Evolutionary conservation across 2,888 invertebrate genomes (phyloP), one percentile per base, ranked within the genome.

Genomic region (Euclidia mi): DNA sequence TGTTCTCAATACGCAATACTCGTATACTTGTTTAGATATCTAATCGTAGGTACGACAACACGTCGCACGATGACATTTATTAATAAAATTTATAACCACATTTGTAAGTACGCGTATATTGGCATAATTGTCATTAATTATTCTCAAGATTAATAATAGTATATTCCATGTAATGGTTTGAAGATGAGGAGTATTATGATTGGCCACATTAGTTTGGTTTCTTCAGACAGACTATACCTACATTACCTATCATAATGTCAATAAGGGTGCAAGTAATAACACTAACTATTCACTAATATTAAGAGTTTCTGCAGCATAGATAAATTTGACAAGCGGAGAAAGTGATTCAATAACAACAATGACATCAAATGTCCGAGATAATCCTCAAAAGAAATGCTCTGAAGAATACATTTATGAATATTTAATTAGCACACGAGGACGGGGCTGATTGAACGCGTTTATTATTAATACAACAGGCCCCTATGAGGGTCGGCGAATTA

Each of bases 1-100:
- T 85, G 86, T 86, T 72, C 82, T 87, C 85, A 88, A 88, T 91
- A 87, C 81, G 84, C 82, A 84, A 87, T 85, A 83, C 82, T 84
- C 84, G 76, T 83, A 71, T 80, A 79, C 79, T 69, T 67, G 66
- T 70, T 76, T 72, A 78, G 65, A 67, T 78, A 67, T 71, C 63
- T 68, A 64, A 71, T 70, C 53, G 55, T 56, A n/a, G n/a, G n/a
- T n/a, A 47, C 56, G 45, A 49, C 56, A 61, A 67, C 58, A 48
- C 56, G 51, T 42, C 59, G 37, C 50, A 35, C 31, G 38, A 53
- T 42, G 40, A 18, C 32, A 58, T 56, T 41, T 63, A 61, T 63
- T 61, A 65, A 63, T 57, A 65, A 41, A 43, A 11, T 34, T 29
- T 38, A 49, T 18, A 11, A n/a, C 2, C 15, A 17, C 11, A 34